Evolutionary conservation across 2,797 vertebrate genomes (phyloP).

Genomic region (Furcifer pardalis): DNA sequence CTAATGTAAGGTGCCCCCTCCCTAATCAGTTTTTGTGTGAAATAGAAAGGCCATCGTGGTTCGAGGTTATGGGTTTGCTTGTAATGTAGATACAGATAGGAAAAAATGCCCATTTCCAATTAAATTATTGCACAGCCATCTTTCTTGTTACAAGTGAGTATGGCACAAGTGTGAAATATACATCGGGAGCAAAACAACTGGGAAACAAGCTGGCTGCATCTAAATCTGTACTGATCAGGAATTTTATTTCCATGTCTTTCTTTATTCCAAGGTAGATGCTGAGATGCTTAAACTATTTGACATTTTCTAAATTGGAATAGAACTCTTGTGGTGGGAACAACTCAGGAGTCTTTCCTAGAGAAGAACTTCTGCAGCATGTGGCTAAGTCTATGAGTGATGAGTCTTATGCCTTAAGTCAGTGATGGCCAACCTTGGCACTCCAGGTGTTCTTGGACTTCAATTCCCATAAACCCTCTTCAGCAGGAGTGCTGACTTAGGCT

Average conservation of each 20-base stretch:
- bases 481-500: too few species aligned
- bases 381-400: too few species aligned
- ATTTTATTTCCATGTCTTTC: not conserved
- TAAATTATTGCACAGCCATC: not conserved
- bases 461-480: too few species aligned
- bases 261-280: not conserved
- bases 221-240: not conserved
- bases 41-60: not conserved
- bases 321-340: not conserved
- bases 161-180: not conserved
- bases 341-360: not conserved
- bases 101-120: not conserved
- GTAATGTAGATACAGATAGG: not conserved
- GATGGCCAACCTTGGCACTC: too few species aligned
- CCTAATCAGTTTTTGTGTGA: not conserved
- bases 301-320: not conserved
- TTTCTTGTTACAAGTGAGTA: not conserved
- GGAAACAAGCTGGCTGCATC: not conserved
- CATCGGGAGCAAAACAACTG: not conserved
- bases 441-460: too few species aligned
- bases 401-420: too few species aligned
- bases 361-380: not conserved
- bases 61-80: not conserved
- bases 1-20: not conserved
- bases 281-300: not conserved